phyloP scores from a whole-genome alignment of 1,140 invertebrate species.

The Caenorhabditis briggsae region DNA sequence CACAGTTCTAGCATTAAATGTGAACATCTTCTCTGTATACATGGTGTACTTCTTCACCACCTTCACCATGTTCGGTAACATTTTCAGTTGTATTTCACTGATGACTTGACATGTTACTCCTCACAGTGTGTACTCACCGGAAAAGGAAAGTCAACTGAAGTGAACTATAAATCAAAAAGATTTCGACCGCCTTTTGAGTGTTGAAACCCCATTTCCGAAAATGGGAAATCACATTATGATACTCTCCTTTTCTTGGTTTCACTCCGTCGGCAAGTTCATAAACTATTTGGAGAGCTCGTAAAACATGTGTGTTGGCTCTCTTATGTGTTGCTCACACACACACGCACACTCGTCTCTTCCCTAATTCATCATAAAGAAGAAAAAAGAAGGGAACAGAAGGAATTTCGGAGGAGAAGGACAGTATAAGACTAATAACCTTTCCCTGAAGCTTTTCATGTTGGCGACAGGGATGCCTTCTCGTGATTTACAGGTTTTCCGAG shows the following conservation, averaged over 20 bases:
- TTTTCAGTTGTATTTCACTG: no score
- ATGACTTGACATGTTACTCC: no score
- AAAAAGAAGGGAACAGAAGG: background rate
- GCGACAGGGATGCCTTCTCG: background rate
- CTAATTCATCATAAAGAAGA: conserved; percentile 30
- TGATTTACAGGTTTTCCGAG: conserved; percentile 20
- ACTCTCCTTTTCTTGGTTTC: conserved; percentile 10
- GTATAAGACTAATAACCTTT: conserved; percentile 40
- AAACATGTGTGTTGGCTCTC: conserved; percentile 29
- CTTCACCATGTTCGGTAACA: no score
- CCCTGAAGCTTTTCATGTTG: conserved; percentile 19
- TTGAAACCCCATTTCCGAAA: conserved; percentile 23
- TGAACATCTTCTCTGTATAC: no score
- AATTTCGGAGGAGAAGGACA: background rate
- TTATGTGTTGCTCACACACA: background rate
- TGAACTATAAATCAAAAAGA: conserved; percentile 14
- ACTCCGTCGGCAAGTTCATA: conserved; percentile 48
- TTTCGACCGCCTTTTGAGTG: background rate
- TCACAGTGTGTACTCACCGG: background rate
- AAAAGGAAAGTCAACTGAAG: background rate
- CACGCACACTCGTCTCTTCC: background rate
- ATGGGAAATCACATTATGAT: conserved; percentile 41
- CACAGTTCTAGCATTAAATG: no score
- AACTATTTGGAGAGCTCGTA: conserved; percentile 54
- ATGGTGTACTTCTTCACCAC: no score